Conservation (phyloP, 2,797 vertebrate species). For the Naso thynnoides region DNA sequence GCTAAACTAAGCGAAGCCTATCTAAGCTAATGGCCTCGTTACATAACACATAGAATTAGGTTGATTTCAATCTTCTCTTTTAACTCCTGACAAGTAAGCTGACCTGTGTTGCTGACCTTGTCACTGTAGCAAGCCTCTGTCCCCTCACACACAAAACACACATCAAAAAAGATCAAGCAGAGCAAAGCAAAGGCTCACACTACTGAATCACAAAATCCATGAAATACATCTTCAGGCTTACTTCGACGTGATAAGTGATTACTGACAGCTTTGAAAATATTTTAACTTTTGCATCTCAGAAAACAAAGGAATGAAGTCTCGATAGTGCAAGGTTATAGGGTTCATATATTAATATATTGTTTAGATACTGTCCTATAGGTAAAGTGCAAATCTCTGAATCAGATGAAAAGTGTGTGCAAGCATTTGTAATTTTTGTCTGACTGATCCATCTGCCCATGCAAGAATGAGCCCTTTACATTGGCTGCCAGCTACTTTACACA, state of each 20-base stretch:
- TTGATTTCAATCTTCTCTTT: not conserved
- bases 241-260: constrained; percentile 57
- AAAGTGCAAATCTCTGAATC: constrained; percentile 87
- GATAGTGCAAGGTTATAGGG: constrained; percentile 85
- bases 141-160: constrained; percentile 59
- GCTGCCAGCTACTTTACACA: constrained; percentile 59
- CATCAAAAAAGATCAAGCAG: constrained; percentile 40
- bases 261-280: constrained; percentile 61
- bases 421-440: constrained; percentile 71
- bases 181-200: constrained; percentile 51
- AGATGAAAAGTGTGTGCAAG: constrained; percentile 83
- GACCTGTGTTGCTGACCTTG: constrained; percentile 10
- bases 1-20: constrained; percentile 9
- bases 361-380: constrained; percentile 82
- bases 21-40: not conserved
- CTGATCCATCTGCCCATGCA: constrained; percentile 77
- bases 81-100: not conserved
- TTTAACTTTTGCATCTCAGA: constrained; percentile 68
- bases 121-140: constrained; percentile 66
- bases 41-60: not conserved
- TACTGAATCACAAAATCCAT: constrained; percentile 65
- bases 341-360: constrained; percentile 85
- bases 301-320: constrained; percentile 74
- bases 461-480: constrained; percentile 80
- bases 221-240: constrained; percentile 68